A percentile compares a stretch with the other conserved stretches of the same genome.
These are phyloP conservation scores for Ianthella basta DNA, from an alignment of 37 sponge, comb jelly and placozoan species.

Conservation along the genomic window DNA sequence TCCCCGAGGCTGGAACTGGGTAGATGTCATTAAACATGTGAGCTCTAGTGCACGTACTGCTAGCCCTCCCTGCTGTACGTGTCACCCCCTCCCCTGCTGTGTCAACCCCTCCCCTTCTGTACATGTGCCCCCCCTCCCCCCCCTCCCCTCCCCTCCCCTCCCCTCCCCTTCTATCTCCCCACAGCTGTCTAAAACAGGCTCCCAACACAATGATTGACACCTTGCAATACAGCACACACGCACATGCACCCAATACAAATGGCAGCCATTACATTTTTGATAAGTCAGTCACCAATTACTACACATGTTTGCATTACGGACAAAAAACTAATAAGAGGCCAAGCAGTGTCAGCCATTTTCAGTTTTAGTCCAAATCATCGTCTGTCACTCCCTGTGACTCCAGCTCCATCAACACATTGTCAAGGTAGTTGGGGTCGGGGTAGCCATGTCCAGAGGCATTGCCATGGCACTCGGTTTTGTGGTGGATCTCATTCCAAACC, in stretches of 20 bases:
- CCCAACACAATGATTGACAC: background rate
- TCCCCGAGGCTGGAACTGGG: conserved; percentile 91
- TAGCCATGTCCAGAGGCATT: conserved; percentile 92
- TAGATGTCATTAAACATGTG: conserved; percentile 83
- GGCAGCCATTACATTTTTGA: background rate
- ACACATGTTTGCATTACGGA: too few relatives aligned
- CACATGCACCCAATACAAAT: background rate
- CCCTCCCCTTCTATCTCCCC: background rate
- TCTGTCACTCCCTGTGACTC: conserved; percentile 88
- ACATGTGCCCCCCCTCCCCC: background rate
- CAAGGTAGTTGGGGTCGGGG: conserved; percentile 94
- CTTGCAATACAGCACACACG: too few relatives aligned
- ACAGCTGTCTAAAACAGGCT: conserved; percentile 19
- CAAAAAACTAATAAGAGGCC: too few relatives aligned
- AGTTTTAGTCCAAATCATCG: conserved; percentile 26
- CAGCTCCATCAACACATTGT: conserved; percentile 88
- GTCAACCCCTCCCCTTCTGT: too few relatives aligned
- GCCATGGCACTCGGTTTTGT: conserved; percentile 86
- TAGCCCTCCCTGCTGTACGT: too few relatives aligned
- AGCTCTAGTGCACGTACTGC: too few relatives aligned
- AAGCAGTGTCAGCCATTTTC: too few relatives aligned
- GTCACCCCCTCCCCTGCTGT: too few relatives aligned
- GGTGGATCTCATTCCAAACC: conserved; percentile 99
- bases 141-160: background rate
- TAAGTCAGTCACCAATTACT: too few relatives aligned